These are phyloP conservation scores for Ennomos fuscantarius DNA, from an alignment of 2,888 invertebrate genomes.

Conservation along the genomic window DNA sequence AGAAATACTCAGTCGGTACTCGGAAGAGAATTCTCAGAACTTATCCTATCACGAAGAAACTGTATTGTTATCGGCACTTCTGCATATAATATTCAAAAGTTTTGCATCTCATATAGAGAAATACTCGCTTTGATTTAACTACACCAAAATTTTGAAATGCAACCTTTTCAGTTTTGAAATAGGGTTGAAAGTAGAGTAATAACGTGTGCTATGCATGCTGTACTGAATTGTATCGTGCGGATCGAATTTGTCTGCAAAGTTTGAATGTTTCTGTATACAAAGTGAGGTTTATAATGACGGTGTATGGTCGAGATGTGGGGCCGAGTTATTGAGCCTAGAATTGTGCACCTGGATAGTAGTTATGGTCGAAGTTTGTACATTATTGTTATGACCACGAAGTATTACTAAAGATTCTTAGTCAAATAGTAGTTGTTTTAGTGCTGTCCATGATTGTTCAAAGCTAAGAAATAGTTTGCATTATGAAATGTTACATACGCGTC, in stretches of 20 bases:
- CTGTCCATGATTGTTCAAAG: no score
- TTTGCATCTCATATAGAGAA: constrained; percentile 43
- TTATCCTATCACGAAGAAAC: constrained; percentile 20
- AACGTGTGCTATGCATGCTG: constrained; percentile 52
- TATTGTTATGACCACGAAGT: constrained; percentile 11
- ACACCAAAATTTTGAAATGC: constrained; percentile 32
- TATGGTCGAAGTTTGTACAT: constrained; percentile 6
- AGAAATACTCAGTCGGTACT: constrained; percentile 1
- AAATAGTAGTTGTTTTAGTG: no score
- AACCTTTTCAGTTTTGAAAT: constrained; percentile 41
- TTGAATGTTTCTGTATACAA: constrained; percentile 76
- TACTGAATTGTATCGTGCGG: constrained; percentile 67
- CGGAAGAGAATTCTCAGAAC: constrained; percentile 12
- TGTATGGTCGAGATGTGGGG: constrained; percentile 52
- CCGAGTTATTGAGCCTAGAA: constrained; percentile 50
- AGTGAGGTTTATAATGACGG: constrained; percentile 64
- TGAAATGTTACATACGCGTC: no score
- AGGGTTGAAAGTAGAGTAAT: constrained; percentile 50
- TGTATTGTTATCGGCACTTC: constrained; percentile 39
- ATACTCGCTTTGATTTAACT: constrained; percentile 39
- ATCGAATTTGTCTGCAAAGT: constrained; percentile 85
- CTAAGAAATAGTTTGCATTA: no score
- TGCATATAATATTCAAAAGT: constrained; percentile 46
- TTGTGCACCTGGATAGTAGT: constrained; percentile 2
- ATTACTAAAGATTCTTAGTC: constrained; percentile 10